A percentile compares a stretch with the other conserved stretches of the same genome.
phyloP scores from a whole-genome alignment of 2,797 vertebrate species.

The Sebastes cheni region DNA sequence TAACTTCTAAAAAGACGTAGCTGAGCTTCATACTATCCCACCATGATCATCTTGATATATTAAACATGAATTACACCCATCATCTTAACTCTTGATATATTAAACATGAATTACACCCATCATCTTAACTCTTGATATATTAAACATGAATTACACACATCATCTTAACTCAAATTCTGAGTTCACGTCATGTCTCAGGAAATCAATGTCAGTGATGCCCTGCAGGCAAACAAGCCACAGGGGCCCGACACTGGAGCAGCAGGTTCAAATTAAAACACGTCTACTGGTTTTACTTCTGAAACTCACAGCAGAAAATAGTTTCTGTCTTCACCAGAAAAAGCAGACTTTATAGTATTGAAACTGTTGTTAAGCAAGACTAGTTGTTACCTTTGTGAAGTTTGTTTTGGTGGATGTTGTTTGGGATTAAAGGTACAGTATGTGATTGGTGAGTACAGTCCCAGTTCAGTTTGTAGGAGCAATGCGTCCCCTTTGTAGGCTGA shows the following conservation, averaged over 20 bases:
- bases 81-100: not conserved
- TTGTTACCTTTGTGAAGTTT: not conserved
- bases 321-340: not conserved
- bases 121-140: not conserved
- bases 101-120: not conserved
- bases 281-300: slow-evolving; percentile 12
- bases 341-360: slow-evolving; percentile 19
- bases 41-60: not conserved
- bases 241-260: slow-evolving; percentile 13
- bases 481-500: not conserved
- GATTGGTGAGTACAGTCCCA: not conserved
- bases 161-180: not conserved
- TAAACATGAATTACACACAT: not conserved
- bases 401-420: not conserved
- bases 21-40: not conserved
- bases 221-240: slow-evolving; percentile 23
- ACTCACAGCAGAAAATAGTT: not conserved
- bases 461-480: not conserved
- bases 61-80: not conserved
- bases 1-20: not conserved
- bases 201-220: slow-evolving; percentile 27
- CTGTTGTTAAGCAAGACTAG: not conserved
- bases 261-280: slow-evolving; percentile 36
- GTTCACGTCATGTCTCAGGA: slow-evolving; percentile 4
- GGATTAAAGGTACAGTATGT: not conserved